Evolutionary conservation across 2,888 invertebrate species (phyloP), one percentile per base, ranked within the genome.

Genomic region (Ptilodon capucinus): DNA sequence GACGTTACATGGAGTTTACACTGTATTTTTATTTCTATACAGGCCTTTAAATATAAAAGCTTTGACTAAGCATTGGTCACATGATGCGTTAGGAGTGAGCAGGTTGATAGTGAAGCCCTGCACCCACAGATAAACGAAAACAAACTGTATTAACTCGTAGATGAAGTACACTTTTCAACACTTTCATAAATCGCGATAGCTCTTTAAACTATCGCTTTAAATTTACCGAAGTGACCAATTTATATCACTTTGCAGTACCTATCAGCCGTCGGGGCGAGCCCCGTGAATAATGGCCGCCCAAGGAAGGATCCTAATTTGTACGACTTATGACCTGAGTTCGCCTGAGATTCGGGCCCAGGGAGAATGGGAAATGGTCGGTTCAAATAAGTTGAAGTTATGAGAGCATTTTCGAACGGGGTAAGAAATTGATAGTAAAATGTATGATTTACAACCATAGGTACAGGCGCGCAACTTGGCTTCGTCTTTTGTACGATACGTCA

Each of bases 241-340:
- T 65, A 63, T 71, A 63, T 65, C 66, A 69, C 61, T 71, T 64
- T 53, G 46, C 51, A 45, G 57, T 49, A 48, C 62, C 57, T 50
- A 60, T 60, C 57, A 49, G 46, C 40, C 38, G 44, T 40, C 18
- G 45, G 17, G 9, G 17, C 17, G 28, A 4, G 35, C 35, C 35
- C 38, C 28, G 6, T 44, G 30, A 38, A 44, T 38, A 19, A 44
- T 30, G 19, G 17, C 28, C 18, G 4, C 9, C 17, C 35, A 4
- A 9, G 18, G 35, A 17, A 3, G 4, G 35, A 17, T 35, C 17
- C 35, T 35, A 35, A 35, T 35, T 35, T 35, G 35, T 35, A 17
- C 17, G 18, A 17, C 35, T 35, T 35, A 17, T 11, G 35, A 35
- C 35, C 35, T 35, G 35, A 35, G 35, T 35, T 35, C 17, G n/a